Evolutionary conservation across 2,797 vertebrate species (phyloP).

Genomic region (Dermochelys coriacea): DNA sequence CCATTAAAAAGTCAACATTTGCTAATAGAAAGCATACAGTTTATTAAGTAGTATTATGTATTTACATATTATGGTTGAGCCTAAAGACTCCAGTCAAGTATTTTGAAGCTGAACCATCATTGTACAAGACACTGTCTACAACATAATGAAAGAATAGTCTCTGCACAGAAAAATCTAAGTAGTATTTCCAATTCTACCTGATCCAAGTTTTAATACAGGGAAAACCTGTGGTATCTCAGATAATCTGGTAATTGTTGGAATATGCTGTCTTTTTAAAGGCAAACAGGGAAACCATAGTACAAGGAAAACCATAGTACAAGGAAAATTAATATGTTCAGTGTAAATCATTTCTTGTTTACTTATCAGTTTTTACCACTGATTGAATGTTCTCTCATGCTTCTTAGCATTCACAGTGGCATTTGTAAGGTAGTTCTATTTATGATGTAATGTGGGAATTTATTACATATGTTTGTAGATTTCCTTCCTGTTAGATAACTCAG

Average conservation of each 20-base stretch:
- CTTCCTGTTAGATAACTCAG: slow-evolving; percentile 35
- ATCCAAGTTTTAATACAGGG: not conserved
- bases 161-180: not conserved
- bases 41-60: not conserved
- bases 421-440: slow-evolving; percentile 60
- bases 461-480: slow-evolving; percentile 50
- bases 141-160: not conserved
- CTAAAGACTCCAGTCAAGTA: not conserved
- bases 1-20: slow-evolving; percentile 15
- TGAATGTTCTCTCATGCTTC: not conserved
- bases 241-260: not conserved
- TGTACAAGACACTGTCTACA: not conserved
- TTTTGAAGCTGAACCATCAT: not conserved
- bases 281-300: not conserved
- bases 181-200: not conserved
- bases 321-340: not conserved
- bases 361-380: slow-evolving; percentile 33
- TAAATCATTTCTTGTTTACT: slow-evolving; percentile 28
- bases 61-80: not conserved
- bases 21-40: not conserved
- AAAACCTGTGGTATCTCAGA: not conserved
- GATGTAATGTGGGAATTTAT: slow-evolving; percentile 60
- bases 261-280: not conserved
- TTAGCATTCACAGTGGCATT: slow-evolving; percentile 37
- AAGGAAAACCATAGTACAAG: not conserved